Base-by-base conservation (phyloP, 2,113 vertebrate genomes). In the Cryptotis parvus region DNA sequence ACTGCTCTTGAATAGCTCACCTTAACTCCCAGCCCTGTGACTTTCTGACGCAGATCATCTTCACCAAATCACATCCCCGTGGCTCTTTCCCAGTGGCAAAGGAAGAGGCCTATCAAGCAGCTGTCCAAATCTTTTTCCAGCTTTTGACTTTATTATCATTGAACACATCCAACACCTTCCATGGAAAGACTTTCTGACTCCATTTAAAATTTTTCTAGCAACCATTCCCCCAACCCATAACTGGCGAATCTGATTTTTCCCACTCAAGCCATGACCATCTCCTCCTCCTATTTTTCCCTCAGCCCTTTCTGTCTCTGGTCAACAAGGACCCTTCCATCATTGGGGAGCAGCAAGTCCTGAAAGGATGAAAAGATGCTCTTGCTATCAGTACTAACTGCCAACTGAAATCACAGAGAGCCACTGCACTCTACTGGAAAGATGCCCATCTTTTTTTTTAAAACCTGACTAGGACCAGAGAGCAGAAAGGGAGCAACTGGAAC, bases 341-440 rank as follows among this genome's bases (percentile, higher is more conserved):
- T 3, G 14, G 1, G 15, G 15, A 33, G 11, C 11, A 84, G 22
- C 52, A 82, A 43, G 27, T 91, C 73, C 76, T 63, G 76, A 0
- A 14, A 24, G 89, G 87, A 76, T 76, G 55, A 68, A 90, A 81
- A 92, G 33, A 55, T 73, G 37, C 27, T 81, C 39, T 69, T 27
- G 55, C 43, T 12, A 66, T 66, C 66, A 43, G 55, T 31, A 66
- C 31, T 80, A 73, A 89, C 73, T 8, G 63, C 1, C 55, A 78
- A 76, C 52, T 74, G 87, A 89, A 87, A 45, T 18, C 37, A 88
- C 18, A 70, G 76, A 86, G 33, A 72, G n/a, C 70, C 6, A 88
- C 11, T 22, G 63, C 4, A 35, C n/a, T 31, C n/a, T 45, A 43
- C 4, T 39, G 5, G n/a, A 84, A 69, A 41, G 14, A 77, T 27